Evolutionary conservation across 2,888 invertebrate species (phyloP), one percentile per base, ranked within the genome.

Genomic region (Caprella mutica): DNA sequence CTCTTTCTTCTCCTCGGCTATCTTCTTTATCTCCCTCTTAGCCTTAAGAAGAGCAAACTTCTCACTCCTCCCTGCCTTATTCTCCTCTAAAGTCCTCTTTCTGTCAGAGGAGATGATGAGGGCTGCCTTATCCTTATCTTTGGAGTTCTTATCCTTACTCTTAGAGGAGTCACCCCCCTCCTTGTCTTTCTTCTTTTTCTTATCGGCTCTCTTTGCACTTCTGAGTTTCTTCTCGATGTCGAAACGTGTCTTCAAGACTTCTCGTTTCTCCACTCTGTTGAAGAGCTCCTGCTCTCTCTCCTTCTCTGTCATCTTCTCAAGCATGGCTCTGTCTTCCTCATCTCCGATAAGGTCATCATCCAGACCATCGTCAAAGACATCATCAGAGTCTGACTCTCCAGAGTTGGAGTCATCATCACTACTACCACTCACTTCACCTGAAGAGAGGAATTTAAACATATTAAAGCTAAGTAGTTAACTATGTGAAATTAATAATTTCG

Each of bases 301-400:
- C 69, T 92, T 93, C 71, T 97, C 97, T 0, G 94, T 94, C 80
- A 97, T 84, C 63, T 85, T 83, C 12, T 90, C 91, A 43, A 97
- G 76, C 0, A 88, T 77, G 1, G 87, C 85, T 68, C 89, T 82
- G 76, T 97, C 97, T 67, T 91, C 94, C 60, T 89, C 93, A 72
- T 96, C 94, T 0, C 94, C 94, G 85, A 96, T 94, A 27, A 96
- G 79, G 71, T 96, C 88, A 65, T 96, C 94, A 71, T 94, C 96
- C 68, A 88, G 93, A 64, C 96, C 96, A 75, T 97, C 96, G 71
- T 92, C 85, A 71, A 94, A 96, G 72, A 93, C 92, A 6, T 66
- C 66, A 12, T 65, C 61, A 6, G 62, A 51, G 33, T 59, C 65
- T 5, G 39, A 58, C 3, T 29, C 42, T 19, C 46, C 68, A 12